Percentiles rank a stretch among this genome's conserved stretches.
These are phyloP conservation scores for Lysandra coridon DNA, from an alignment of 2,888 invertebrate genomes.

Conservation along the genomic window DNA sequence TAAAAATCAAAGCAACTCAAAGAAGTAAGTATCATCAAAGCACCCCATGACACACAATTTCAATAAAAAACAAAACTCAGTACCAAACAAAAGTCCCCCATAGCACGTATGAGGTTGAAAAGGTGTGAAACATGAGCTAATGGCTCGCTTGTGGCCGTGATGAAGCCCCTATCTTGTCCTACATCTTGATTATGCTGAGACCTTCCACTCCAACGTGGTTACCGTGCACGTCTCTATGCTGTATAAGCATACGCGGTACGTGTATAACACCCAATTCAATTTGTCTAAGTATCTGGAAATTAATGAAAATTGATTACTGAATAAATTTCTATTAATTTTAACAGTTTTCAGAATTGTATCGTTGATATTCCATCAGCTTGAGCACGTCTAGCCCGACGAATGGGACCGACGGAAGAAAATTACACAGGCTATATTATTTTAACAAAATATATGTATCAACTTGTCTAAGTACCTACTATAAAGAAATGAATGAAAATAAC, in stretches of 20 bases:
- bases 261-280: not conserved
- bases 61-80: slow-evolving; percentile 23
- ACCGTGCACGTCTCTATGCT: not conserved
- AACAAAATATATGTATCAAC: no score
- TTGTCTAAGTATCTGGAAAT: not conserved
- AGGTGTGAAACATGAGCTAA: slow-evolving; percentile 70
- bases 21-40: not conserved
- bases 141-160: slow-evolving; percentile 61
- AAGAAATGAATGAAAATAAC: no score
- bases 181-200: slow-evolving; percentile 55
- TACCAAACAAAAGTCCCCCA: slow-evolving; percentile 44
- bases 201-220: slow-evolving; percentile 34
- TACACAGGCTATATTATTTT: no score
- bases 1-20: not conserved
- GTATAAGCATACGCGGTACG: not conserved
- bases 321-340: no score
- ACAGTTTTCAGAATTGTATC: no score
- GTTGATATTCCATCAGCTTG: no score
- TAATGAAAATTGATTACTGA: no score
- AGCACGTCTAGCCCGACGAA: no score
- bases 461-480: no score
- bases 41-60: not conserved
- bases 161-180: slow-evolving; percentile 69
- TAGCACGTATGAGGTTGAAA: slow-evolving; percentile 60
- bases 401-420: no score